These are phyloP conservation scores for Lysandra bellargus DNA, from an alignment of 2,888 invertebrate genomes.

Conservation along the genomic window DNA sequence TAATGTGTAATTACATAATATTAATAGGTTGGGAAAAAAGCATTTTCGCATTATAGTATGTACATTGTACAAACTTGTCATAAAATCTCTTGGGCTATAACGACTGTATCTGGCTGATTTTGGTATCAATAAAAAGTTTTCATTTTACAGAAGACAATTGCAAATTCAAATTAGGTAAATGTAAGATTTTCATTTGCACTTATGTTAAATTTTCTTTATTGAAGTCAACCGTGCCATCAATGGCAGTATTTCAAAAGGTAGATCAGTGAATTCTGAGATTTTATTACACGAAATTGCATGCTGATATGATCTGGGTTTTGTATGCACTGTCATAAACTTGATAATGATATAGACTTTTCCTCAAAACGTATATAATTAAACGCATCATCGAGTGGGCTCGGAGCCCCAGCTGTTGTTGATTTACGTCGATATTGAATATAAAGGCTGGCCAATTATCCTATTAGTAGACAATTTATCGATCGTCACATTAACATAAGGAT, in stretches of 20 bases:
- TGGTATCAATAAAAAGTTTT: too few relatives aligned
- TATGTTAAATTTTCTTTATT: neutral
- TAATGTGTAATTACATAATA: too few relatives aligned
- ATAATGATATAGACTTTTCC: constrained; percentile 13
- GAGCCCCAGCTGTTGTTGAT: constrained; percentile 73
- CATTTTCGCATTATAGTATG: too few relatives aligned
- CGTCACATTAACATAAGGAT: constrained; percentile 75
- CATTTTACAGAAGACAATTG: too few relatives aligned
- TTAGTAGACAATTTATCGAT: constrained; percentile 78
- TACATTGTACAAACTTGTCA: too few relatives aligned
- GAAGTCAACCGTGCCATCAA: neutral
- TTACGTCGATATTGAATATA: constrained; percentile 65
- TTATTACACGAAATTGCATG: neutral
- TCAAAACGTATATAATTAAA: constrained; percentile 35
- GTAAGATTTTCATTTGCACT: neutral
- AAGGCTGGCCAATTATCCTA: constrained; percentile 76
- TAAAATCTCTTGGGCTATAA: too few relatives aligned
- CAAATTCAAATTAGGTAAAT: too few relatives aligned
- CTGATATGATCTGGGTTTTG: neutral
- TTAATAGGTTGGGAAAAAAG: too few relatives aligned
- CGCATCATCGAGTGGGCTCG: constrained; percentile 40
- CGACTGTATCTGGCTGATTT: too few relatives aligned
- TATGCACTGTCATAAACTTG: neutral
- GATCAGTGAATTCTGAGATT: neutral
- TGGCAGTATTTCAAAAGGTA: neutral